Conservation (phyloP, 2,113 vertebrate genomes). For the Aldabrachelys gigantea region DNA sequence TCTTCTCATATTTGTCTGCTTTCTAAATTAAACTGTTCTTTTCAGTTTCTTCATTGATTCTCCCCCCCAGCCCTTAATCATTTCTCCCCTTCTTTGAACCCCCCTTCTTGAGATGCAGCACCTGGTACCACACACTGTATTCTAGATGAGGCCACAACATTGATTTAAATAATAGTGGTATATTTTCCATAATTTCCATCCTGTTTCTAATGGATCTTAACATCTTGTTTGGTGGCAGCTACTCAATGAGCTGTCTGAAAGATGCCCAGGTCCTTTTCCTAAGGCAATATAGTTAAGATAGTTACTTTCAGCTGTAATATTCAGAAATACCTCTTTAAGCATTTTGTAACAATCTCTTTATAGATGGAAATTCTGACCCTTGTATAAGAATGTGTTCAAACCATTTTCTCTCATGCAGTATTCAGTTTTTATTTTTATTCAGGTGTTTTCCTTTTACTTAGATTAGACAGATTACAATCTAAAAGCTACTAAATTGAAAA, state of each 20-base stretch:
- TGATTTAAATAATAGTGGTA: background rate
- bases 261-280: background rate
- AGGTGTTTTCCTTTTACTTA: slow-evolving; percentile 77
- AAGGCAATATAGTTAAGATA: too few species aligned
- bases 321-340: background rate
- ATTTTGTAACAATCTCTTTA: background rate
- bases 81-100: too few species aligned
- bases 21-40: too few species aligned
- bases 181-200: background rate
- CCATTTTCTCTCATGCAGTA: slow-evolving; percentile 74
- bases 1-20: too few species aligned
- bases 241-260: background rate
- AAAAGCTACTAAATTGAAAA: slow-evolving; percentile 70
- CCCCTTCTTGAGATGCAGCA: too few species aligned
- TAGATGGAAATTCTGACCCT: slow-evolving; percentile 36
- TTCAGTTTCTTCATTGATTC: too few species aligned
- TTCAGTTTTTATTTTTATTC: slow-evolving; percentile 76
- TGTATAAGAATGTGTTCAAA: slow-evolving; percentile 70
- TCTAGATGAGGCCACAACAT: background rate
- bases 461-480: slow-evolving; percentile 79
- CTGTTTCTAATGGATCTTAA: fast-evolving
- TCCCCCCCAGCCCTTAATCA: too few species aligned
- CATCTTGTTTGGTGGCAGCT: background rate
- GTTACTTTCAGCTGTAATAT: background rate
- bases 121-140: too few species aligned